Evolutionary conservation across 2,113 vertebrate genomes (phyloP), one percentile per base, ranked within the genome.

Genomic region (Lagenorhynchus albirostris): DNA sequence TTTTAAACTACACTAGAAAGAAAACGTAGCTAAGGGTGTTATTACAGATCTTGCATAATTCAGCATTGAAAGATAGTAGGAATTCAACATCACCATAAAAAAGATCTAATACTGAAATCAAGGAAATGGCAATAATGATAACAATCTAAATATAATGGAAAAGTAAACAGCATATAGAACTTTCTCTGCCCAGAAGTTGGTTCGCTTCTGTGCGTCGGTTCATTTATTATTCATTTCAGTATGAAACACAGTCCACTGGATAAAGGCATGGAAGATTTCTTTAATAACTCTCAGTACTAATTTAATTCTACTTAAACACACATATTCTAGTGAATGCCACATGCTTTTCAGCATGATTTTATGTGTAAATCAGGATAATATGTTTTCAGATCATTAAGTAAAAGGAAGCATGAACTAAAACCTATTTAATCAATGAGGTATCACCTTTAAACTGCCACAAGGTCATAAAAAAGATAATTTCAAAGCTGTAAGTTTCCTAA

Each of bases 301-400:
- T 99, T 99, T 99, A 99, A 99, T 98, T 99, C 99, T 99, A 98
- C 99, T 99, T 99, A 99, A 99, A 99, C 99, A 99, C 98, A 99
- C 98, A 99, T 99, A 99, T 98, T 98, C 98, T 97, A 96, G 97
- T 98, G 98, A 98, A 98, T 98, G 98, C 98, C 98, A 99, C 99
- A 99, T 99, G 99, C 98, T 99, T 99, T 99, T 98, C 98, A 98
- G 98, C 99, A 99, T 99, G 99, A 98, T 99, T 99, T 99, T 99
- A 99, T 98, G 98, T 99, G 99, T 99, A 99, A 99, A 99, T 99
- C 99, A 99, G 98, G 98, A 98, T 99, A 99, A 99, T 99, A 99
- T 99, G 99, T 99, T 99, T 99, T 99, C 99, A 99, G 99, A 98
- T 99, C 99, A 99, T 99, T 99, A 99, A 99, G 98, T 99, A 99